A percentile compares a stretch with the other conserved stretches of the same genome.
Conservation (phyloP, 2,888 invertebrate genomes). For the Periphyllus acericola region DNA sequence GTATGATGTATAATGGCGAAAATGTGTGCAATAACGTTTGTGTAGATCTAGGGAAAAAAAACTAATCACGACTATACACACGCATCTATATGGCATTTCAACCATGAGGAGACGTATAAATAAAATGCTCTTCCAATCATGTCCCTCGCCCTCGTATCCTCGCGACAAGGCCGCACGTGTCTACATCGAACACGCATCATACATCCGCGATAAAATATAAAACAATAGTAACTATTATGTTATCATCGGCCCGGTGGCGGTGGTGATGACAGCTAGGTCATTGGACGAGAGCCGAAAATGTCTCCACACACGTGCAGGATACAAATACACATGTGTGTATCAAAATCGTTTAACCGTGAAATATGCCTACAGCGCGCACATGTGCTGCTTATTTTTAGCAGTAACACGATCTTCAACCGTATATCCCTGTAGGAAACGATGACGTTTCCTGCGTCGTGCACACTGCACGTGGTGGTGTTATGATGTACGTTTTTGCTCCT, state of each 20-base stretch:
- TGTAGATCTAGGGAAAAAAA: no score
- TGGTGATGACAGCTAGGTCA: neutral
- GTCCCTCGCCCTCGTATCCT: neutral
- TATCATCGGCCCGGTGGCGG: no score
- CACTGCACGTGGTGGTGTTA: no score
- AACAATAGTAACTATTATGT: no score
- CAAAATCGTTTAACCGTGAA: constrained; percentile 15
- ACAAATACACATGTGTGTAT: neutral
- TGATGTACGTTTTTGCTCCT: no score
- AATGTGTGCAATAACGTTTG: no score
- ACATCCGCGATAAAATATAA: neutral
- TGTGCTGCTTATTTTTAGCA: constrained; percentile 42
- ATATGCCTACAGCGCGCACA: neutral
- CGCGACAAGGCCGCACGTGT: neutral
- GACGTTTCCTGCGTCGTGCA: neutral
- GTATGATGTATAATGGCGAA: no score
- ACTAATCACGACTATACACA: no score
- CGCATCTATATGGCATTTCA: no score
- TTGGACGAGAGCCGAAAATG: constrained; percentile 29
- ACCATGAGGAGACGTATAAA: neutral
- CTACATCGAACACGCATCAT: neutral
- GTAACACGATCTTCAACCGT: constrained; percentile 35
- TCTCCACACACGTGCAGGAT: neutral
- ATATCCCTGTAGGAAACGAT: constrained; percentile 32
- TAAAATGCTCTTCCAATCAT: neutral